Conservation (phyloP, 2,888 invertebrate species). For the Sinohyriopsis cumingii region DNA sequence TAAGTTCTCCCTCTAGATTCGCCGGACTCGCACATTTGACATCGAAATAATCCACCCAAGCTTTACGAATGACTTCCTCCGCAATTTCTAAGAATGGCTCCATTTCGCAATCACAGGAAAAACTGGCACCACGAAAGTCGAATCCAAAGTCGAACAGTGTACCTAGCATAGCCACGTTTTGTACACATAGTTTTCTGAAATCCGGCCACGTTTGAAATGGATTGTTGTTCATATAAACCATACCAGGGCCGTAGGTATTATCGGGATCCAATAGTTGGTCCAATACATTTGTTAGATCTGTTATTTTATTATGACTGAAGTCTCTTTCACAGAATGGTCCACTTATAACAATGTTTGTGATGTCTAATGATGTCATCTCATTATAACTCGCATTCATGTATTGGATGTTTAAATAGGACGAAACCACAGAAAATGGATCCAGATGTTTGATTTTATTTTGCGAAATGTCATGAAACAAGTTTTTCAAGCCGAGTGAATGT, state of each 20-base stretch:
- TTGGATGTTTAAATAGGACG: too few species aligned
- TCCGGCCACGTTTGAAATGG: slow-evolving; percentile 2
- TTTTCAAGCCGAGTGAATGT: too few species aligned
- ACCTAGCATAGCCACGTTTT: slow-evolving; percentile 1
- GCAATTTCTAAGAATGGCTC: slow-evolving; percentile 6
- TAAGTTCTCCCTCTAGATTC: not conserved
- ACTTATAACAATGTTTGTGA: too few species aligned
- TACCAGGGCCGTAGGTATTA: not conserved
- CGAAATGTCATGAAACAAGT: too few species aligned
- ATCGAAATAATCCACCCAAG: slow-evolving; percentile 10
- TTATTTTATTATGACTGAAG: too few species aligned
- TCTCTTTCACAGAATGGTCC: too few species aligned
- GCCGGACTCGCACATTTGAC: slow-evolving; percentile 3
- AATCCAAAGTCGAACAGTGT: slow-evolving; percentile 12
- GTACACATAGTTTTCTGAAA: slow-evolving; percentile 6
- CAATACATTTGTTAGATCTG: too few species aligned
- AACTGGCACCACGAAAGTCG: slow-evolving; percentile 4
- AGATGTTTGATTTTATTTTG: too few species aligned
- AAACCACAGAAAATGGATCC: too few species aligned
- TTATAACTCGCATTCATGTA: too few species aligned
- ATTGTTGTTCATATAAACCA: slow-evolving; percentile 1
- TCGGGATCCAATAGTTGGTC: too few species aligned
- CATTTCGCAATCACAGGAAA: slow-evolving; percentile 12
- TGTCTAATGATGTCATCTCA: too few species aligned
- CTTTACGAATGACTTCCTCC: not conserved